These are phyloP conservation scores for Meloe dianella DNA, from an alignment of 2,888 invertebrate species.

Conservation along the genomic window DNA sequence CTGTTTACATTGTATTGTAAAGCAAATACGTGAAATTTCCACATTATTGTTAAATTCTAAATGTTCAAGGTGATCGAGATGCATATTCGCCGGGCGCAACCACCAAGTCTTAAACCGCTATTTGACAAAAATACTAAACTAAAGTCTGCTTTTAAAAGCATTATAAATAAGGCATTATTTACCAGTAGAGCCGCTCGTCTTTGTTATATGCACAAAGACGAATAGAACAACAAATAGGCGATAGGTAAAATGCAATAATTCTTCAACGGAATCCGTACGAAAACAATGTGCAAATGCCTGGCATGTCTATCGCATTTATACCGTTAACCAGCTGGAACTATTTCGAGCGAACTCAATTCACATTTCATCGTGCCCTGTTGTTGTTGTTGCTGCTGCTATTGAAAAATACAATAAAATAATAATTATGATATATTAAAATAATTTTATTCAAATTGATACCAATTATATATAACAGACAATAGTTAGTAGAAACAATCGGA, in stretches of 20 bases:
- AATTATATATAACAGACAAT: background rate
- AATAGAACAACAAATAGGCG: background rate
- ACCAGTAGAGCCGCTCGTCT: background rate
- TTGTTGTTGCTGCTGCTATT: no score
- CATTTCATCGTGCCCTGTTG: no score
- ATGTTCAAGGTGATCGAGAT: no score
- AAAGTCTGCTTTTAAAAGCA: background rate
- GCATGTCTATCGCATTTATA: background rate
- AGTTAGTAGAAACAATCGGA: background rate
- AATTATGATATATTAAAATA: slow-evolving; percentile 2
- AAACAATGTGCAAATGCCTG: background rate
- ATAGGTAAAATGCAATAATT: slow-evolving; percentile 1
- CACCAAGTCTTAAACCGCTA: background rate
- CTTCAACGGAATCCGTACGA: background rate
- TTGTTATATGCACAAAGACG: background rate
- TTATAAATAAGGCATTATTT: background rate
- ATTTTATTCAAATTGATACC: slow-evolving; percentile 6
- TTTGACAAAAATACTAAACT: no score
- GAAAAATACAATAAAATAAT: background rate
- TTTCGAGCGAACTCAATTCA: no score
- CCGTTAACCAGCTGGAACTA: background rate
- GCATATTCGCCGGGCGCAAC: background rate
- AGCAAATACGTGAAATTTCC: no score
- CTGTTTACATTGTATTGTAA: no score
- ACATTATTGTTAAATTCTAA: no score